Evolutionary conservation across 2,113 vertebrate genomes (phyloP), one percentile per base, ranked within the genome.

Genomic region (Lophotis ruficrista): DNA sequence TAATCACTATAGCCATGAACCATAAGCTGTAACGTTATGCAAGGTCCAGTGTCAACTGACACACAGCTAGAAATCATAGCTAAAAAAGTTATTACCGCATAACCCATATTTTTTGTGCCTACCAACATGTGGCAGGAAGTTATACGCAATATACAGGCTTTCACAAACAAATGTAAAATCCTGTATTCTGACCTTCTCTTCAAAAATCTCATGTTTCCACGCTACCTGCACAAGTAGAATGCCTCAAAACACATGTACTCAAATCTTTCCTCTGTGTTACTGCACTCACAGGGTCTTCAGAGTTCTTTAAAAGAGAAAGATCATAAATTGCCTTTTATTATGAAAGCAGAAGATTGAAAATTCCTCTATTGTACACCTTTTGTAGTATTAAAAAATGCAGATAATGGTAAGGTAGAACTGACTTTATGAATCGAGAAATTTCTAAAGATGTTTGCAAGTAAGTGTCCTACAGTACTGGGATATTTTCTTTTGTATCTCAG

Each of bases 201-300:
- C 37, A 66, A 83, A 80, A 77, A 54, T 20, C 12, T 43, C 8
- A 0, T 4, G 12, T 41, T 80, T 87, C 76, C 72, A 43, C 2
- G 1, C 10, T 51, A 25, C 25, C 35, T 16, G 24, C 68, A 47
- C 19, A 73, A 53, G 14, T 3, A 30, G 12, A 88, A 25, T 38
- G 25, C 47, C 54, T 75, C 54, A 75, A 58, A 68, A 54, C 1
- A 9, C 19, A 17, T 0, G 0, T 8, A 47, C 12, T 53, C 50
- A 61, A 83, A 75, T 8, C 10, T 50, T 76, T 51, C 12, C 9
- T n/a, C 45, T 35, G 4, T 5, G 3, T 51, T 53, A 62, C 47
- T 56, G 27, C 51, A 60, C 12, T 62, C 47, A 64, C 9, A 27
- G 23, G 10, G 11, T 30, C 68, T 54, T 45, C 16, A 75, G 21